A percentile compares a stretch with the other conserved stretches of the same genome.
Evolutionary conservation across 2,888 invertebrate genomes (phyloP).

Genomic region (Ormyrus thymus): DNA sequence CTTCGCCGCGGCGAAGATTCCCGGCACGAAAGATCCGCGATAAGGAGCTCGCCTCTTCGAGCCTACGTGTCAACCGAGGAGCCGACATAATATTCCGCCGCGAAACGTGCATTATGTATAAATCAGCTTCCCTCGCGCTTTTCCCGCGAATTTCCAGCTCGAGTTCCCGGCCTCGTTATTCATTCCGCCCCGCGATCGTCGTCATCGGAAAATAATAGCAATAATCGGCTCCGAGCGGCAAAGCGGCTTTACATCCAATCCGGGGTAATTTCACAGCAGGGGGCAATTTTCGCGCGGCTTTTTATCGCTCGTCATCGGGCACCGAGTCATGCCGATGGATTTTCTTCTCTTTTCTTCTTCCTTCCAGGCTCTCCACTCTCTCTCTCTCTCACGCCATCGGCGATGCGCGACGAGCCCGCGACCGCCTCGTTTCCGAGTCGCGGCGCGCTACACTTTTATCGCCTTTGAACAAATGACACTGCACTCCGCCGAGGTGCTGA

Average conservation of each 20-base stretch:
- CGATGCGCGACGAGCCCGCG: slow-evolving; percentile 4
- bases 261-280: slow-evolving; percentile 3
- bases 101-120: too few species aligned
- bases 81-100: too few species aligned
- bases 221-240: too few species aligned
- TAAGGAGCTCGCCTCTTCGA: background rate
- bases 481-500: background rate
- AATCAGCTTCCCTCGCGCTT: too few species aligned
- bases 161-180: too few species aligned
- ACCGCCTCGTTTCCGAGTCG: background rate
- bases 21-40: slow-evolving; percentile 21
- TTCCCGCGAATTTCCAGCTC: too few species aligned
- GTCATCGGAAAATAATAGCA: too few species aligned
- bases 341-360: too few species aligned
- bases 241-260: too few species aligned
- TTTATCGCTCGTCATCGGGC: background rate
- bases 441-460: slow-evolving; percentile 34
- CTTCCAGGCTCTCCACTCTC: background rate
- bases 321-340: slow-evolving; percentile 1
- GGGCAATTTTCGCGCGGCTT: background rate
- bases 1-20: slow-evolving; percentile 29
- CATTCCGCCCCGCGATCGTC: too few species aligned
- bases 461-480: slow-evolving; percentile 29
- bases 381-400: slow-evolving; percentile 15
- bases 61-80: too few species aligned